These are phyloP conservation scores for Ctenodactylus gundi DNA, from an alignment of 2,113 vertebrate species.

Conservation along the genomic window DNA sequence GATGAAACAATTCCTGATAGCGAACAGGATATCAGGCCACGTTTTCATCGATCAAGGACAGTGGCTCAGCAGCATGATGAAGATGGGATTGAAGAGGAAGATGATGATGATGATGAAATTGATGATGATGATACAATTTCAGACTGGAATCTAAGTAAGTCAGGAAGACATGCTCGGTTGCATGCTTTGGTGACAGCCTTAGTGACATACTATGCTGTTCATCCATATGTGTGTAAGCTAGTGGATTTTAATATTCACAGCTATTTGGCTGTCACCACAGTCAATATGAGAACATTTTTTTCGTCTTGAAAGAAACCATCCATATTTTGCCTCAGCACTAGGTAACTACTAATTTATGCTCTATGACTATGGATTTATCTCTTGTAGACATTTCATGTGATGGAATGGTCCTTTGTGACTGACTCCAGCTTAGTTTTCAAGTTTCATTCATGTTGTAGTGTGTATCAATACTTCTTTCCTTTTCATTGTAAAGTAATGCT, in stretches of 20 bases:
- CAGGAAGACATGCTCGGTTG: not conserved
- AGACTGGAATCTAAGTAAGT: constrained; percentile 98
- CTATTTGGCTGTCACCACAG: not conserved
- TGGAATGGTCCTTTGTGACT: not conserved
- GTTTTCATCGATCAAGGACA: constrained; percentile 96
- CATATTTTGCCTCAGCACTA: not conserved
- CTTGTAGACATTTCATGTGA: not conserved
- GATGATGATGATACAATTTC: constrained; percentile 97
- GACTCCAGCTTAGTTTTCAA: no score
- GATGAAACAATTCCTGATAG: constrained; percentile 96
- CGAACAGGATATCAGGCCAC: constrained; percentile 96
- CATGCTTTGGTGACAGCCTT: not conserved
- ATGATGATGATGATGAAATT: constrained; percentile 92
- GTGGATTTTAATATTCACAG: not conserved
- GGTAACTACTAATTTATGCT: not conserved
- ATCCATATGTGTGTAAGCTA: not conserved
- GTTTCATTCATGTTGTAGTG: not conserved
- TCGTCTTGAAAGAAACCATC: not conserved
- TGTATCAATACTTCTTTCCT: not conserved
- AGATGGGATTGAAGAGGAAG: constrained; percentile 93
- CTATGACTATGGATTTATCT: not conserved
- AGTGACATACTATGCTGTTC: not conserved
- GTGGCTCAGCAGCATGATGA: constrained; percentile 96
- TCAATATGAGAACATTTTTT: not conserved
- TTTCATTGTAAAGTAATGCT: not conserved